These are phyloP conservation scores for Cervus canadensis DNA, from an alignment of 2,113 vertebrate species.

Conservation along the genomic window DNA sequence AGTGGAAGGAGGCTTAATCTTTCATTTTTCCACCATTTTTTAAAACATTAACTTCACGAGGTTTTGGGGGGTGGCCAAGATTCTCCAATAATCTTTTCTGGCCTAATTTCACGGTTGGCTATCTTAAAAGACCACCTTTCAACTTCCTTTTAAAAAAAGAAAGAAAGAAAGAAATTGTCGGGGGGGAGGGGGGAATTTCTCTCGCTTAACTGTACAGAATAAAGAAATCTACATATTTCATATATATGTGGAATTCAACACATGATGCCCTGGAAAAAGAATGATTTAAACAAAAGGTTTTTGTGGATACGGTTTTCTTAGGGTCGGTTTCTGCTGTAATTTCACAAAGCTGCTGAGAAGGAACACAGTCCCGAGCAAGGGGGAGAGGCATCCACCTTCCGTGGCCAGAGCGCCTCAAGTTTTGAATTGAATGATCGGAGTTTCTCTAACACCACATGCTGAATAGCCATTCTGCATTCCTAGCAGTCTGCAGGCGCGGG, in stretches of 20 bases:
- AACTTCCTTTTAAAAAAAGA: neutral
- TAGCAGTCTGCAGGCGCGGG: neutral
- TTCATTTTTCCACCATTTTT: constrained; percentile 4
- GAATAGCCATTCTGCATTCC: constrained; percentile 39
- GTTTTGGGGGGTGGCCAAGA: constrained; percentile 9
- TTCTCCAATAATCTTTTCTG: neutral
- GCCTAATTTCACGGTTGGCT: neutral
- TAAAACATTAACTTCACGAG: constrained; percentile 4
- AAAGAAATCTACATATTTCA: neutral
- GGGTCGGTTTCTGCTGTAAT: neutral
- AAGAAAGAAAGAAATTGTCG: neutral
- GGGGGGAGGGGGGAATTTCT: no score
- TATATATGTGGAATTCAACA: neutral
- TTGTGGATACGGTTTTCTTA: neutral
- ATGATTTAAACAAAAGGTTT: constrained; percentile 41
- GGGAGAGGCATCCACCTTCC: neutral
- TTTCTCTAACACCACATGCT: neutral
- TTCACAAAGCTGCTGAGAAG: neutral
- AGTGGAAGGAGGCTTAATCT: neutral
- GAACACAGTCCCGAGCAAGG: neutral
- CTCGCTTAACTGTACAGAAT: neutral
- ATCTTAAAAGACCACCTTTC: neutral
- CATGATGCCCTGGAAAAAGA: constrained; percentile 15
- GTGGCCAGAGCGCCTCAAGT: neutral
- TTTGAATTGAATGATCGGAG: neutral